phyloP scores from a whole-genome alignment of 2,113 vertebrate species.

The Sialia sialis region DNA sequence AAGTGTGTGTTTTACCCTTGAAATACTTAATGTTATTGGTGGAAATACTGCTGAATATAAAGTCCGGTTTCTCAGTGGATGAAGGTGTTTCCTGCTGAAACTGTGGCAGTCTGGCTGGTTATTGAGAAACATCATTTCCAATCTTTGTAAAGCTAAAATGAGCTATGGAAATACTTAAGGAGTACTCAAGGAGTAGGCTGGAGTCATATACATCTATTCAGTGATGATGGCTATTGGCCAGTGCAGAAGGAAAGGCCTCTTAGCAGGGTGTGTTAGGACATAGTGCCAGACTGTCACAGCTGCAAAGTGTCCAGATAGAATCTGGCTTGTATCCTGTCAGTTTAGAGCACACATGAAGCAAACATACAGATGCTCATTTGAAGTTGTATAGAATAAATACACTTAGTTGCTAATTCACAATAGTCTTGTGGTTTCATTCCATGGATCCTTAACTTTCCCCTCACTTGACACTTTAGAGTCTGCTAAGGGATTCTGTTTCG shows the following conservation, averaged over 20 bases:
- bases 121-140: background rate
- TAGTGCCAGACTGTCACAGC: background rate
- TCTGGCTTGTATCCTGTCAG: background rate
- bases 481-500: background rate
- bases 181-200: background rate
- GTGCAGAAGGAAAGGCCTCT: background rate
- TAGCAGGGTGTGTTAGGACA: background rate
- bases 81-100: background rate
- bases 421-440: background rate
- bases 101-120: background rate
- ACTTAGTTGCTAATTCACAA: background rate
- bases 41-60: background rate
- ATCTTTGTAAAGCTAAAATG: background rate
- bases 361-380: background rate
- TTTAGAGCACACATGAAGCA: background rate
- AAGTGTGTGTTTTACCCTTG: background rate
- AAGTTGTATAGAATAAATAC: background rate
- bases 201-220: background rate
- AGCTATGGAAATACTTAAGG: background rate
- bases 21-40: background rate
- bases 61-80: background rate
- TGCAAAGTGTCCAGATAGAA: background rate
- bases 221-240: background rate
- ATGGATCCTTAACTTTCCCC: background rate
- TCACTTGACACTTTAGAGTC: background rate